Conservation (phyloP, 2,113 vertebrate species). For the Theropithecus gelada region DNA sequence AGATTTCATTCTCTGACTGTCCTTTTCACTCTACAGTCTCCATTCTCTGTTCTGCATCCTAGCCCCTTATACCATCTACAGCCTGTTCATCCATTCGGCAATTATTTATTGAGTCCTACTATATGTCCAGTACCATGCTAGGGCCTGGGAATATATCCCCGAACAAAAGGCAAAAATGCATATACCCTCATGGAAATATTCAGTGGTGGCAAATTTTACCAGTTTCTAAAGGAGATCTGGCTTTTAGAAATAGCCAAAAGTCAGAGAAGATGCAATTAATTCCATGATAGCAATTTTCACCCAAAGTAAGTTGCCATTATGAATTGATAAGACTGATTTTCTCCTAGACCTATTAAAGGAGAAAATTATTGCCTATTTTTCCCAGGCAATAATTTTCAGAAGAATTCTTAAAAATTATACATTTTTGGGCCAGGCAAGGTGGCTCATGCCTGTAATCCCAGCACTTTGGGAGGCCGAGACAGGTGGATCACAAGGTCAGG, state of each 20-base stretch:
- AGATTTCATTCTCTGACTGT: neutral
- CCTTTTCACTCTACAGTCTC: neutral
- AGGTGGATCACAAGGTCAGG: too few relatives aligned
- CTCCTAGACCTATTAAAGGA: neutral
- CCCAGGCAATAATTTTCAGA: neutral
- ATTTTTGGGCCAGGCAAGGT: neutral
- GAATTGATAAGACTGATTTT: conserved; percentile 21
- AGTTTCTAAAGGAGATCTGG: neutral
- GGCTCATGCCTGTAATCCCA: too few relatives aligned
- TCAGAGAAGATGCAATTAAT: conserved; percentile 9
- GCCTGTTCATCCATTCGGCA: neutral
- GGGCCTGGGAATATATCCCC: neutral
- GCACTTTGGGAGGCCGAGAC: too few relatives aligned
- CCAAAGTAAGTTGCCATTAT: neutral
- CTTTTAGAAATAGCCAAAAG: conserved; percentile 25
- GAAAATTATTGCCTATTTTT: neutral
- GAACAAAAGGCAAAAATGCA: neutral
- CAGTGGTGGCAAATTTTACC: neutral
- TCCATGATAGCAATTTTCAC: neutral
- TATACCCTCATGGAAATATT: neutral
- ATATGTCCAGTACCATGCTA: neutral
- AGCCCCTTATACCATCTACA: neutral
- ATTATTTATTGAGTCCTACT: neutral
- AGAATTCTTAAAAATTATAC: neutral
- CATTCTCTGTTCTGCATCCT: neutral